Evolutionary conservation across 2,888 invertebrate species (phyloP).

Genomic region (Scaptomyza flava): DNA sequence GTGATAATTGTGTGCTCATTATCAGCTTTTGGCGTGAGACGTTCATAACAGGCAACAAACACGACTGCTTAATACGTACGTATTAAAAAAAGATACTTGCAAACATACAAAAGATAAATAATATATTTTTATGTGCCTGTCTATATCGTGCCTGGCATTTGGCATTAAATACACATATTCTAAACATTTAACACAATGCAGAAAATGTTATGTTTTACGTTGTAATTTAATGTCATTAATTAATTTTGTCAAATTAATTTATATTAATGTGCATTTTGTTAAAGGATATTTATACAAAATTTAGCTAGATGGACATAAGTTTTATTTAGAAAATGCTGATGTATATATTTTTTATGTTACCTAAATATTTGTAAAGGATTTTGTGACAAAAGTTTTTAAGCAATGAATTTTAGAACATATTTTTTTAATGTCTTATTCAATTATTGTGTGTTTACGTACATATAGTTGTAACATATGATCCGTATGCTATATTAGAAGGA

Average conservation of each 20-base stretch:
- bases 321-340: too few relatives aligned
- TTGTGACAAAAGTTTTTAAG: not conserved
- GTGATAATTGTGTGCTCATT: constrained; percentile 76
- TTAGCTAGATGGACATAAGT: too few relatives aligned
- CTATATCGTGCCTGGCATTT: constrained; percentile 29
- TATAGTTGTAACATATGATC: not conserved
- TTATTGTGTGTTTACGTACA: not conserved
- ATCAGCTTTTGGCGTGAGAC: constrained; percentile 74
- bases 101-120: constrained; percentile 4
- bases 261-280: not conserved
- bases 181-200: constrained; percentile 24
- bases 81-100: not conserved
- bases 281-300: too few relatives aligned
- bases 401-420: too few relatives aligned
- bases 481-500: not conserved
- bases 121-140: constrained; percentile 7
- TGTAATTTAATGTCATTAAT: constrained; percentile 30
- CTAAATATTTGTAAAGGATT: not conserved
- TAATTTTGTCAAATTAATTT: constrained; percentile 4
- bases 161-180: constrained; percentile 8
- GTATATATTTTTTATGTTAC: too few relatives aligned
- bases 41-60: constrained; percentile 33
- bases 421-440: too few relatives aligned
- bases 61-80: constrained; percentile 44
- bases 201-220: constrained; percentile 11